Evolutionary conservation across 2,888 invertebrate species (phyloP).

Genomic region (Hecatera dysodea): DNA sequence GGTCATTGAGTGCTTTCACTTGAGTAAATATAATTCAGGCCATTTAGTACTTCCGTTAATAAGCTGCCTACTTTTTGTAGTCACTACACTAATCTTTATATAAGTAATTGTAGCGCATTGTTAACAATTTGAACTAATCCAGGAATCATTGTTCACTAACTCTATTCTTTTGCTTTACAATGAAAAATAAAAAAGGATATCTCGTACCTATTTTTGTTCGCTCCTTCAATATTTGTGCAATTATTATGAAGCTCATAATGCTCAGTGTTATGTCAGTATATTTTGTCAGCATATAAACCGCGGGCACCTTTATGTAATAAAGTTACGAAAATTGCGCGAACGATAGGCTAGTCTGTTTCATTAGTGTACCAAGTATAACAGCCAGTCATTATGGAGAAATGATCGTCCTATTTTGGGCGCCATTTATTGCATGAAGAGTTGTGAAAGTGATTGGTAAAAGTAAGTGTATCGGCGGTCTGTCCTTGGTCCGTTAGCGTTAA

Average conservation of each 20-base stretch:
- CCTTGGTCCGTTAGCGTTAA: constrained; percentile 31
- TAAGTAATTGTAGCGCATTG: not conserved
- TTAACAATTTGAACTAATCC: not conserved
- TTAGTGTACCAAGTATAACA: constrained; percentile 29
- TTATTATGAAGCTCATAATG: constrained; percentile 43
- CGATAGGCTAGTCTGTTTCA: constrained; percentile 58
- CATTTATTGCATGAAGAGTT: constrained; percentile 47
- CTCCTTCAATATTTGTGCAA: constrained; percentile 24
- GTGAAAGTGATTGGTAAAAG: constrained; percentile 34
- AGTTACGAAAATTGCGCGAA: constrained; percentile 65
- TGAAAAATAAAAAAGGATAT: not conserved
- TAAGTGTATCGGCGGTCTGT: constrained; percentile 19
- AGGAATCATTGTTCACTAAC: not conserved
- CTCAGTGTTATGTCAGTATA: constrained; percentile 58
- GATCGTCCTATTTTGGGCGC: constrained; percentile 50
- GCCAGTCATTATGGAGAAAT: constrained; percentile 58
- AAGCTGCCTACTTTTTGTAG: not conserved
- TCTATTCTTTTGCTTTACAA: not conserved
- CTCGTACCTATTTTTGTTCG: not conserved
- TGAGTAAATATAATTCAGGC: not conserved
- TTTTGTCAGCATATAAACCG: constrained; percentile 63
- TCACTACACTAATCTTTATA: not conserved
- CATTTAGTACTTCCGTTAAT: not conserved
- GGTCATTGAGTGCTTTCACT: not conserved
- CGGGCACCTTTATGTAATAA: constrained; percentile 63